Conservation (phyloP, 37 sponge, comb jelly and placozoan genomes). For the Hormiphora californensis region DNA sequence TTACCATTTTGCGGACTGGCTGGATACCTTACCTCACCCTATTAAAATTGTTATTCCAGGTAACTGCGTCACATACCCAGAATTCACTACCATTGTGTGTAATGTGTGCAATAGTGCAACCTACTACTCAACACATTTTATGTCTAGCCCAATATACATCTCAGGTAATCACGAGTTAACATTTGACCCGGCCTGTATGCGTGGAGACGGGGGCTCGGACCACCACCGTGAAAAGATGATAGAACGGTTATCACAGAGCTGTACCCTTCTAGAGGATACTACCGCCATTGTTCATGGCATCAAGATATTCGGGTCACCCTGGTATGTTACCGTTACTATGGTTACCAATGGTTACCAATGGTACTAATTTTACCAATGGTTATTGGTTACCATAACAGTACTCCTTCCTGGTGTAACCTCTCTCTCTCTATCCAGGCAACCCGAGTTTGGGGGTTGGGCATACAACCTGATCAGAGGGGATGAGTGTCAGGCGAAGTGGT, state of each 20-base stretch:
- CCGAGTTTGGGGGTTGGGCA: constrained; percentile 58
- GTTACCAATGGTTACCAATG: neutral
- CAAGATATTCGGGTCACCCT: constrained; percentile 54
- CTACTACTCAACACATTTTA: neutral
- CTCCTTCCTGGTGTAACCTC: neutral
- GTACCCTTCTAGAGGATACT: constrained; percentile 19
- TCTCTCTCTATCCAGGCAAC: constrained; percentile 57
- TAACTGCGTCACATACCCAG: no score
- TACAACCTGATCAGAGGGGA: constrained; percentile 65
- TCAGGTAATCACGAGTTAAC: constrained; percentile 45
- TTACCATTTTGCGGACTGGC: constrained; percentile 16
- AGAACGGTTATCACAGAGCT: neutral
- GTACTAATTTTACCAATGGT: neutral
- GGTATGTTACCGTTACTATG: neutral
- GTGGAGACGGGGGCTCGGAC: neutral
- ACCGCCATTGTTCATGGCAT: neutral
- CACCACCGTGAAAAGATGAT: neutral
- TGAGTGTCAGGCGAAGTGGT: constrained; percentile 60
- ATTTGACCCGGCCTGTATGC: neutral
- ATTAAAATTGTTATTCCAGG: constrained; percentile 18
- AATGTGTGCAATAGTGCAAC: no score
- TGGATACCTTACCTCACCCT: constrained; percentile 2
- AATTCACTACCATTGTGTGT: no score
- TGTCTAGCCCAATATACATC: neutral
- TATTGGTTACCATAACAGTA: neutral